These are phyloP conservation scores for Plutella xylostella DNA, from an alignment of 2,888 invertebrate genomes.

Conservation along the genomic window DNA sequence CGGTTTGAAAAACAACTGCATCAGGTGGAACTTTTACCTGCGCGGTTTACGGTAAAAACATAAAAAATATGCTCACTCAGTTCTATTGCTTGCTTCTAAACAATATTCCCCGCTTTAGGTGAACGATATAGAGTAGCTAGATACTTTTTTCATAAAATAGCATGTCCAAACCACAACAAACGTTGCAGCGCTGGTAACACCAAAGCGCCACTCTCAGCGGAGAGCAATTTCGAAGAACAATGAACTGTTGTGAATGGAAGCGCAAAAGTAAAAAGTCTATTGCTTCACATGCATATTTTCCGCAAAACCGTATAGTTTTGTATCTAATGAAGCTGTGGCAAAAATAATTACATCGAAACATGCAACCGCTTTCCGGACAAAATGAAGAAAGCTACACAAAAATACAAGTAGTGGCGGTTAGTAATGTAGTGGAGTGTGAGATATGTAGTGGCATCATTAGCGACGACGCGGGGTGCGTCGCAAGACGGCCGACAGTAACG, in stretches of 20 bases:
- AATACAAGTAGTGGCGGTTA: too few relatives aligned
- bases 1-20: neutral
- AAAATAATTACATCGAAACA: constrained; percentile 1
- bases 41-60: neutral
- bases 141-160: neutral
- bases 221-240: constrained; percentile 65
- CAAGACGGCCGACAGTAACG: constrained; percentile 61
- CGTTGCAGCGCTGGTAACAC: constrained; percentile 35
- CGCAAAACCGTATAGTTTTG: constrained; percentile 20
- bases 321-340: constrained; percentile 22
- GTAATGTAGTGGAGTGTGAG: constrained; percentile 9
- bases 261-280: constrained; percentile 59
- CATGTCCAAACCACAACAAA: constrained; percentile 6
- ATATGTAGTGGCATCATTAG: constrained; percentile 48
- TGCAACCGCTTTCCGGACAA: neutral
- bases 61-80: neutral
- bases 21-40: neutral
- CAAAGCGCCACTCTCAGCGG: constrained; percentile 50
- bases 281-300: constrained; percentile 56
- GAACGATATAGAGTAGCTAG: neutral
- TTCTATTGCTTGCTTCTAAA: neutral
- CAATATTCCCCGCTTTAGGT: neutral
- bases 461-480: constrained; percentile 38
- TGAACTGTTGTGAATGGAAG: constrained; percentile 54
- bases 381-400: constrained; percentile 1